A percentile compares a stretch with the other conserved stretches of the same genome.
Evolutionary conservation across 2,113 vertebrate species (phyloP).

Genomic region (Podarcis cretensis): DNA sequence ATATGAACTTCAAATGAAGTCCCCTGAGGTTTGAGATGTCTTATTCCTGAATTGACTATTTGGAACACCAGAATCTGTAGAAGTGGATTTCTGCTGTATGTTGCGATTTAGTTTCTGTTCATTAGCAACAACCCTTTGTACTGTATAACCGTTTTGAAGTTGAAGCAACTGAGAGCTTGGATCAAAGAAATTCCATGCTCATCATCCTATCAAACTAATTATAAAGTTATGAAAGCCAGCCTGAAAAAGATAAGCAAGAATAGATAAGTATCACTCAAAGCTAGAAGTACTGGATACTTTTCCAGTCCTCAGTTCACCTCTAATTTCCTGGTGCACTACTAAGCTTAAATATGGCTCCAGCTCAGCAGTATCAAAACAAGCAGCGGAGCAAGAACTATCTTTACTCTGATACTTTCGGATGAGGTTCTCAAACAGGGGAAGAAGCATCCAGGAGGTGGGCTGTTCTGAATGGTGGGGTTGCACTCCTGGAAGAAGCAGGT

Average conservation of each 20-base stretch:
- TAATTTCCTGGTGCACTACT: neutral
- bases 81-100: neutral
- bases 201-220: neutral
- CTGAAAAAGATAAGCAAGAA: neutral
- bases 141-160: neutral
- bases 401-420: neutral
- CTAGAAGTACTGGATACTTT: neutral
- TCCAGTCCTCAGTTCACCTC: neutral
- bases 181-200: neutral
- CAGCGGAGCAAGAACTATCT: neutral
- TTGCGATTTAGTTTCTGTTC: neutral
- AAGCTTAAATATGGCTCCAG: neutral
- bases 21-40: neutral
- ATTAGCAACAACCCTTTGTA: neutral
- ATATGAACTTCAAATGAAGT: neutral
- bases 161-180: neutral
- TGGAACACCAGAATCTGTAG: neutral
- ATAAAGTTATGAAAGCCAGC: neutral
- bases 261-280: neutral
- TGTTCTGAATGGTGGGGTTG: too few relatives aligned
- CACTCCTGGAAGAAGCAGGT: too few relatives aligned
- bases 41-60: neutral
- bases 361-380: neutral
- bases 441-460: too few relatives aligned
- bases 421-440: neutral